Percentiles rank a stretch among this genome's conserved stretches.
phyloP scores from a whole-genome alignment of 2,797 vertebrate species.

The Anisognathus igniventris region DNA sequence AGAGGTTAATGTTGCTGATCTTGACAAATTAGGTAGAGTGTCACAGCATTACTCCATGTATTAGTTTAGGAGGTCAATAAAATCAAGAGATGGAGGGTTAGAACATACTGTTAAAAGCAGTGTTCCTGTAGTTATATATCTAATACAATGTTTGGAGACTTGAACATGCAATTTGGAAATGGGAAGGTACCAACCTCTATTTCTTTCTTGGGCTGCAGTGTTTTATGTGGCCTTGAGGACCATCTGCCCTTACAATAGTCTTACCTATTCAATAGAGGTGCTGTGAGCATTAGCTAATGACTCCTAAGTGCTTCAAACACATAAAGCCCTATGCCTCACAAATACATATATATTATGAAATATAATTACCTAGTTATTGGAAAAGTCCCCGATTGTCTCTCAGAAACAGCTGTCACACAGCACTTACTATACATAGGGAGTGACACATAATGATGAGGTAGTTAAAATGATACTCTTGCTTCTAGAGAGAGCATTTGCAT shows the following conservation, averaged over 20 bases:
- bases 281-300: neutral
- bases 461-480: constrained; percentile 39
- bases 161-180: neutral
- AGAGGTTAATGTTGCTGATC: neutral
- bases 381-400: neutral
- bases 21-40: neutral
- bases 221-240: neutral
- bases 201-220: neutral
- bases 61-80: neutral
- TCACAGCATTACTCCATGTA: neutral
- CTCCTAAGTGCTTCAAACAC: neutral
- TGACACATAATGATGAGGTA: constrained; percentile 17
- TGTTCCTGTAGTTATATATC: neutral
- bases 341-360: neutral
- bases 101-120: neutral
- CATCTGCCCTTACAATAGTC: neutral
- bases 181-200: neutral
- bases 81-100: neutral
- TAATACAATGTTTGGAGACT: neutral
- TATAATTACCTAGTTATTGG: neutral
- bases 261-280: neutral
- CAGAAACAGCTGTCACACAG: neutral
- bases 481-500: constrained; percentile 66
- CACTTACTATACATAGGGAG: neutral
- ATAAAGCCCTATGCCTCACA: neutral